Base-by-base conservation (phyloP, 2,797 vertebrate genomes). In the Anisognathus igniventris region DNA sequence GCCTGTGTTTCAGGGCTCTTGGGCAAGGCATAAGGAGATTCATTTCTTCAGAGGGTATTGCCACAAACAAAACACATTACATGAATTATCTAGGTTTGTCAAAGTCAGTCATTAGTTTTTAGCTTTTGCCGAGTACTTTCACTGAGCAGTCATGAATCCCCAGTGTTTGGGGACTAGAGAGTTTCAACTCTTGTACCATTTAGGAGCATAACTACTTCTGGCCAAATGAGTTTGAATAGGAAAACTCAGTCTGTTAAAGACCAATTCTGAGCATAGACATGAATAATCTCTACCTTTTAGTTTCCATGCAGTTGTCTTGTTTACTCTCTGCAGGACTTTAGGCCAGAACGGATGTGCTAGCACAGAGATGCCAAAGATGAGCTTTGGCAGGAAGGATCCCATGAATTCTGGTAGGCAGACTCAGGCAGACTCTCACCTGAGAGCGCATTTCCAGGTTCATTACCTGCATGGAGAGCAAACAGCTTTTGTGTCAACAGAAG, bases 201-300 rank as follows among this genome's bases (percentile, higher is more conserved):
- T 50, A 67, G 39, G 27, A 60, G 22, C 24, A 5, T 23, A 27
- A 10, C 7, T 4, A 0, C 21, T 73, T 33, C 14, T 56, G 25
- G 7, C 22, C 14, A 33, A 71, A 65, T 4, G 4, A 15, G 21
- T 88, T 74, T 50, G 6, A 25, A 61, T 35, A 65, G 37, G 21
- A 67, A 80, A 93, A 58, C 7, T 50, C 23, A 33, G 3, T 60
- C 12, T 84, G 68, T 81, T 81, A 60, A 80, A 77, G 33, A 58
- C 3, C 10, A 40, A 0, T 57, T 90, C 39, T 65, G n/a, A 84
- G n/a, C 1, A 0, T 5, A 12, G 13, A 6, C 17, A 20, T 35
- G 28, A 79, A 73, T 54, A 62, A 65, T 47, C 19, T 70, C 18
- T 33, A 30, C 7, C 2, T 70, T 86, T 84, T 54, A 15, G 3